Evolutionary conservation across 2,797 vertebrate species (phyloP).

Genomic region (Rhyacichthys aspro): DNA sequence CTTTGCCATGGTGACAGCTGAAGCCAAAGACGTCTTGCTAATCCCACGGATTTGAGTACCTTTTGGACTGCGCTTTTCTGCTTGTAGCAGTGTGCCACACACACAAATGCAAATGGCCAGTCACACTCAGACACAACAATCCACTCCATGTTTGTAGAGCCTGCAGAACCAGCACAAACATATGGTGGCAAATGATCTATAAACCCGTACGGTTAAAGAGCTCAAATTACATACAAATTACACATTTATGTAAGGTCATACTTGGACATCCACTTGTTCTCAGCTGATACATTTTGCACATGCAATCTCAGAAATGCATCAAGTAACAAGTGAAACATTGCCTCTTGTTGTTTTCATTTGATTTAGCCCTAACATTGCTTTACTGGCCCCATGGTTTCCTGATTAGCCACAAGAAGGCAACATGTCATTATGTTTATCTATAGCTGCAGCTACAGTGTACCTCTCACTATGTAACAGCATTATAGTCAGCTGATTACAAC

Average conservation of each 20-base stretch:
- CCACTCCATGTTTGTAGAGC: conserved; percentile 1
- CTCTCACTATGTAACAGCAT: conserved; percentile 31
- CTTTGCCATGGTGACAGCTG: conserved; percentile 76
- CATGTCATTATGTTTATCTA: conserved; percentile 32
- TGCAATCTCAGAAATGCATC: conserved; percentile 6
- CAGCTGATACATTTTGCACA: conserved; percentile 24
- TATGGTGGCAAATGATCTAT: conserved; percentile 9
- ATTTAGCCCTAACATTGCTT: conserved; percentile 11
- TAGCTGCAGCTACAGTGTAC: conserved; percentile 30
- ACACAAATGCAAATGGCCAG: conserved; percentile 37
- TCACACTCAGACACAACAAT: conserved; percentile 23
- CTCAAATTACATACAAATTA: neutral
- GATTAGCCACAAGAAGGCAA: conserved; percentile 15
- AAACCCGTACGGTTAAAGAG: neutral
- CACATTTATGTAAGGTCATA: conserved; percentile 19
- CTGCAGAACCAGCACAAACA: conserved; percentile 27
- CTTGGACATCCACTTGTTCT: too few relatives aligned
- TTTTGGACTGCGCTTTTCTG: conserved; percentile 49
- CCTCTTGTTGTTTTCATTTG: conserved; percentile 10
- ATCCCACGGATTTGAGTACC: conserved; percentile 67
- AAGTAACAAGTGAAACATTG: neutral
- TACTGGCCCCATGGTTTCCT: conserved; percentile 4
- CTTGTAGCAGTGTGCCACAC: conserved; percentile 38
- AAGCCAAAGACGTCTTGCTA: conserved; percentile 71
- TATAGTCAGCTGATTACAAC: conserved; percentile 34